These are phyloP conservation scores for Catocala nupta DNA, from an alignment of 2,888 invertebrate species.

Conservation along the genomic window DNA sequence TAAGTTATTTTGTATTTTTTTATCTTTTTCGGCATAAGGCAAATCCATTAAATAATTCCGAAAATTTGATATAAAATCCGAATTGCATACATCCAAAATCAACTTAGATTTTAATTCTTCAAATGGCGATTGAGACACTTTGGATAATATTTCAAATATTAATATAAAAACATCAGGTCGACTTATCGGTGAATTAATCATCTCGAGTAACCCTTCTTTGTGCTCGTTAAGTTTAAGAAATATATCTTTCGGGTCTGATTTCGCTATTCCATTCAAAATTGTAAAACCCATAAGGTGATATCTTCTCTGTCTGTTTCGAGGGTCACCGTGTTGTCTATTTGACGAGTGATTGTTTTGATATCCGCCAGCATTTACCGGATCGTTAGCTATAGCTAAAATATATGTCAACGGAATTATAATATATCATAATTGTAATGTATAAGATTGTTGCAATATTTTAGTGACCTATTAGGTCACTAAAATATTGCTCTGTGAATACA, in stretches of 20 bases:
- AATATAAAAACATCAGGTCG: conserved; percentile 70
- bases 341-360: too few relatives aligned
- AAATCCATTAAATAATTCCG: conserved; percentile 71
- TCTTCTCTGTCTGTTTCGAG: conserved; percentile 1
- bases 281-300: conserved; percentile 55
- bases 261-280: conserved; percentile 66
- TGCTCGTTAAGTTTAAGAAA: conserved; percentile 66
- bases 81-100: conserved; percentile 70
- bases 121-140: conserved; percentile 70
- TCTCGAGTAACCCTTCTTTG: conserved; percentile 64
- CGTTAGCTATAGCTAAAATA: too few relatives aligned
- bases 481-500: too few relatives aligned
- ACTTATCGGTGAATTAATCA: conserved; percentile 63
- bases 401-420: too few relatives aligned
- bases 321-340: not conserved
- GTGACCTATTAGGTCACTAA: too few relatives aligned
- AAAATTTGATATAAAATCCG: conserved; percentile 65
- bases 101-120: conserved; percentile 68
- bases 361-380: too few relatives aligned
- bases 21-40: conserved; percentile 55
- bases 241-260: conserved; percentile 66
- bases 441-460: too few relatives aligned
- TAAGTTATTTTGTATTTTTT: conserved; percentile 47
- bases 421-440: too few relatives aligned
- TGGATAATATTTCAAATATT: conserved; percentile 73